Conservation (phyloP, 2,797 vertebrate species). For the Cyclopterus lumpus region DNA sequence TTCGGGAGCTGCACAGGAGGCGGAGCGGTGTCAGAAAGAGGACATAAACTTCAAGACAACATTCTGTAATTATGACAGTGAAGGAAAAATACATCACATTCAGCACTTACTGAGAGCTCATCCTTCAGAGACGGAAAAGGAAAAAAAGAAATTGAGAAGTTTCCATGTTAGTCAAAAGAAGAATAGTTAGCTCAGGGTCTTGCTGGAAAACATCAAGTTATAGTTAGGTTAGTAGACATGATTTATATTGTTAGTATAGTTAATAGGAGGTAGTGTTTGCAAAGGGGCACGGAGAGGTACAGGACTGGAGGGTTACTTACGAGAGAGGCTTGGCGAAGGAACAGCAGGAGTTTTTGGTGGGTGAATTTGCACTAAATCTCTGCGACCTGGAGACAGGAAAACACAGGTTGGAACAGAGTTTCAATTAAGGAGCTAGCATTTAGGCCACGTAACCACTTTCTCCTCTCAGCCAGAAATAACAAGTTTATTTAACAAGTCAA, state of each 20-base stretch:
- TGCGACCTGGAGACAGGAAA: conserved; percentile 81
- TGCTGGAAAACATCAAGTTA: conserved; percentile 4
- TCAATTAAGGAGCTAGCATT: not conserved
- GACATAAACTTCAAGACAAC: conserved; percentile 28
- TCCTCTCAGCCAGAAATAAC: not conserved
- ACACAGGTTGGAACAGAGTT: conserved; percentile 23
- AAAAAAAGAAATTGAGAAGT: conserved; percentile 65
- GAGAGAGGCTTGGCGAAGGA: conserved; percentile 90
- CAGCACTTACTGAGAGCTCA: conserved; percentile 81
- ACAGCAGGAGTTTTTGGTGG: conserved; percentile 84
- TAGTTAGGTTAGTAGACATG: conserved; percentile 1
- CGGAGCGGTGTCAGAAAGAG: conserved; percentile 32
- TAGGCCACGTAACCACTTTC: not conserved
- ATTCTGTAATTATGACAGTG: conserved; percentile 33
- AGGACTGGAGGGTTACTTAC: conserved; percentile 80
- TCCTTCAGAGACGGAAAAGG: conserved; percentile 77
- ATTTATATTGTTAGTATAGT: conserved; percentile 54
- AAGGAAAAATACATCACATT: conserved; percentile 23
- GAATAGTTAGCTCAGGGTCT: conserved; percentile 22
- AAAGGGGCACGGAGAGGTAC: not conserved
- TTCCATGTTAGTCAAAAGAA: conserved; percentile 66
- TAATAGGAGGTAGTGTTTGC: conserved; percentile 21
- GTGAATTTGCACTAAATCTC: conserved; percentile 65
- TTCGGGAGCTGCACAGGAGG: conserved; percentile 89
- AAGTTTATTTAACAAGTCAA: not conserved